Percentiles rank a stretch among this genome's conserved stretches.
Evolutionary conservation across 2,797 vertebrate genomes (phyloP).

Genomic region (Muscicapa comitata): DNA sequence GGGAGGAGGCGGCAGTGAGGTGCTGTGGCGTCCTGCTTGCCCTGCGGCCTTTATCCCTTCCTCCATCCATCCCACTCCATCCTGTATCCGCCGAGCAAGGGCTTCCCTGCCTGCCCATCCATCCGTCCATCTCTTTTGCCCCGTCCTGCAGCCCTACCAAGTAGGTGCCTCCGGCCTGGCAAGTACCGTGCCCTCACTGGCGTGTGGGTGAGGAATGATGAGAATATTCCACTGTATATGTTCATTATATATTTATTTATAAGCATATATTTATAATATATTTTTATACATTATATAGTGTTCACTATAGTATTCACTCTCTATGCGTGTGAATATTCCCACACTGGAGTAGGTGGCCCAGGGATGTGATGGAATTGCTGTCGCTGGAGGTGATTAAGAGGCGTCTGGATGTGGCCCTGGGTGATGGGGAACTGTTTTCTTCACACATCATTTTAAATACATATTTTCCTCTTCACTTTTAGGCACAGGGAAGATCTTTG

Average conservation of each 20-base stretch:
- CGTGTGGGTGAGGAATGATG: background rate
- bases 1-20: too few relatives aligned
- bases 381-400: background rate
- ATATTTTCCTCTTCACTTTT: rapidly evolving
- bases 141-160: too few relatives aligned
- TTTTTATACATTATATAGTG: too few relatives aligned
- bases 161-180: background rate
- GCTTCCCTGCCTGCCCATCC: too few relatives aligned
- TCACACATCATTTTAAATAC: background rate
- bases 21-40: background rate
- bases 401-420: background rate
- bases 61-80: background rate
- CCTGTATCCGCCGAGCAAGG: too few relatives aligned
- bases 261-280: too few relatives aligned
- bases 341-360: rapidly evolving
- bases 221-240: rapidly evolving
- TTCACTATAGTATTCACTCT: rapidly evolving
- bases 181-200: background rate
- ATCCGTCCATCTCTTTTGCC: rapidly evolving
- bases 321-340: rapidly evolving
- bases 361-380: background rate
- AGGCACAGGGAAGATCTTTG: background rate
- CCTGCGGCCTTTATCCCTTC: rapidly evolving
- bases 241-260: rapidly evolving
- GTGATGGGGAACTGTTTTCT: background rate